These are phyloP conservation scores for Pterostichus niger DNA, from an alignment of 2,888 invertebrate species.

Conservation along the genomic window DNA sequence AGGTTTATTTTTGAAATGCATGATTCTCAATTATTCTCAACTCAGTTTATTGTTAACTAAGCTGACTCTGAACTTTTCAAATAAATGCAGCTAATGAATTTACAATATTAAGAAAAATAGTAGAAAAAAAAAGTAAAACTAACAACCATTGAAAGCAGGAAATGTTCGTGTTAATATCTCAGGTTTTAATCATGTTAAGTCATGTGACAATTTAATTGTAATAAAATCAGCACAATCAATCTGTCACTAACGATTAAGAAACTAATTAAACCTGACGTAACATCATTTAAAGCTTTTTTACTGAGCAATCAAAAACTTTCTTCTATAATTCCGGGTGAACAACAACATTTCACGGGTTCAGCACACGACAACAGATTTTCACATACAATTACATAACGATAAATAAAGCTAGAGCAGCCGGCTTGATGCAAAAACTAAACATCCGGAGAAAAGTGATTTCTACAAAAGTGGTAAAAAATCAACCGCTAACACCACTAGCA, in stretches of 20 bases:
- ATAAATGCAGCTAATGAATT: too few relatives aligned
- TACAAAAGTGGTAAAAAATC: slow-evolving; percentile 43
- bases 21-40: too few relatives aligned
- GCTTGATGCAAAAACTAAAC: neutral
- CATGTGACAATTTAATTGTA: slow-evolving; percentile 50
- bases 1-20: too few relatives aligned
- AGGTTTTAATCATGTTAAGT: slow-evolving; percentile 27
- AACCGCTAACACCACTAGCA: slow-evolving; percentile 9
- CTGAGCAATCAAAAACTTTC: slow-evolving; percentile 39
- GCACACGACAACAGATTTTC: slow-evolving; percentile 12
- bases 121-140: too few relatives aligned
- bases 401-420: neutral
- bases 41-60: too few relatives aligned
- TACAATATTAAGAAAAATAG: too few relatives aligned
- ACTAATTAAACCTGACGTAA: slow-evolving; percentile 46
- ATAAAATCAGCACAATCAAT: slow-evolving; percentile 32
- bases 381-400: slow-evolving; percentile 37
- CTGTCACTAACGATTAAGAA: slow-evolving; percentile 14
- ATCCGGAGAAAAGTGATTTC: slow-evolving; percentile 49
- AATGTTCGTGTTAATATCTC: neutral
- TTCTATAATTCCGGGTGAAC: slow-evolving; percentile 37
- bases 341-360: slow-evolving; percentile 25
- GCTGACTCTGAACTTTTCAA: too few relatives aligned
- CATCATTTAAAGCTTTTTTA: slow-evolving; percentile 15
- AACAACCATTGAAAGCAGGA: neutral